Evolutionary conservation across 2,888 invertebrate species (phyloP).

Genomic region (Euplagia quadripunctaria): DNA sequence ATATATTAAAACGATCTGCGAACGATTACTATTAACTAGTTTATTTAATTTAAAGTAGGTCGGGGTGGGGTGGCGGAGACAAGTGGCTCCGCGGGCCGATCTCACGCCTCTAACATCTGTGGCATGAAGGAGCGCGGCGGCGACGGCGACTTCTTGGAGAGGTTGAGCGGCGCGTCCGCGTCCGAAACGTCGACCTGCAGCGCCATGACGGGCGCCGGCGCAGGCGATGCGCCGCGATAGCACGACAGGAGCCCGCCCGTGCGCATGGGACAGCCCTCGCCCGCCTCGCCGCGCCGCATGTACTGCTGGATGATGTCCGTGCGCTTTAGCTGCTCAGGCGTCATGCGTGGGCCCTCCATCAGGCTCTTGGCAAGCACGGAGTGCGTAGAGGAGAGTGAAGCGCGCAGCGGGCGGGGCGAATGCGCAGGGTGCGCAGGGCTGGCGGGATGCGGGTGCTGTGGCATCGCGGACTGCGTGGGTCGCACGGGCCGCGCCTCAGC

Average conservation of each 20-base stretch:
- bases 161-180: constrained; percentile 95
- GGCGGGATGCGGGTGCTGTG: constrained; percentile 82
- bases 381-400: constrained; percentile 93
- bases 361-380: constrained; percentile 96
- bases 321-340: constrained; percentile 96
- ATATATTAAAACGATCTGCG: constrained; percentile 89
- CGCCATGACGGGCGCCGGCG: constrained; percentile 79
- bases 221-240: constrained; percentile 81
- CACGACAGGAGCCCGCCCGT: constrained; percentile 71
- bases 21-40: constrained; percentile 85
- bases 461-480: constrained; percentile 84
- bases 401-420: constrained; percentile 85
- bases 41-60: constrained; percentile 86
- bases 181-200: constrained; percentile 94
- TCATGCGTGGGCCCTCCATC: constrained; percentile 98
- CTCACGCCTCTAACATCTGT: constrained; percentile 89
- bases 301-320: constrained; percentile 97
- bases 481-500: constrained; percentile 87
- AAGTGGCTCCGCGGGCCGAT: constrained; percentile 82
- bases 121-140: constrained; percentile 88
- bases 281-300: constrained; percentile 92
- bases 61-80: constrained; percentile 86
- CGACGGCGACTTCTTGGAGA: constrained; percentile 94
- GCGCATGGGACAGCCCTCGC: constrained; percentile 79
- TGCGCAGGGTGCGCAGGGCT: constrained; percentile 80